Percentiles rank a stretch among this genome's conserved stretches.
phyloP scores from a whole-genome alignment of 2,888 invertebrate genomes.

The Rotaria sp. region DNA sequence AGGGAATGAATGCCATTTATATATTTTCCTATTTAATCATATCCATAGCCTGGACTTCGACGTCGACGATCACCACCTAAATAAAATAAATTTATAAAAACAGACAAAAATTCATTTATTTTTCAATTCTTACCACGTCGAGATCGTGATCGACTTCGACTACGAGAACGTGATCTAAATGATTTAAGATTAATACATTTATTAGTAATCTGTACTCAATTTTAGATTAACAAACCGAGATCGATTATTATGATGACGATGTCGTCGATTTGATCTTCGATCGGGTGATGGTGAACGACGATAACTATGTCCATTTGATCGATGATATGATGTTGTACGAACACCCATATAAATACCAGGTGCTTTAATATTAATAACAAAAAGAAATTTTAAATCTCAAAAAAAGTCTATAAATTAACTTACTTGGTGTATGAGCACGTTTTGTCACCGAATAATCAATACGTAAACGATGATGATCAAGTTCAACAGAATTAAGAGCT shows the following conservation, averaged over 20 bases:
- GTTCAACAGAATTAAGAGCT: not conserved
- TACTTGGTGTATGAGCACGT: not conserved
- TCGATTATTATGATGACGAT: not conserved
- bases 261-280: not conserved
- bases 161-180: not conserved
- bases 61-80: not conserved
- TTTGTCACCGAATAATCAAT: not conserved
- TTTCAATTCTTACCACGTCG: not conserved
- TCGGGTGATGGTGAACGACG: not conserved
- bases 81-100: not conserved
- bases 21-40: not conserved
- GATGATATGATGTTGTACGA: not conserved
- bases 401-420: not conserved
- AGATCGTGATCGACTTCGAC: not conserved
- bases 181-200: not conserved
- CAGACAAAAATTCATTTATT: not conserved
- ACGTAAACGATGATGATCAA: not conserved
- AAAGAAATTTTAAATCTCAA: not conserved
- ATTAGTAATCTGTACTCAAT: not conserved
- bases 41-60: not conserved
- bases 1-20: not conserved
- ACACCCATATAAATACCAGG: constrained; percentile 10
- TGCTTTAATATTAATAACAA: not conserved
- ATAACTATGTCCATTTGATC: not conserved
- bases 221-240: not conserved